phyloP scores from a whole-genome alignment of 2,797 vertebrate species.

The Scolopax bukidnonensis region DNA sequence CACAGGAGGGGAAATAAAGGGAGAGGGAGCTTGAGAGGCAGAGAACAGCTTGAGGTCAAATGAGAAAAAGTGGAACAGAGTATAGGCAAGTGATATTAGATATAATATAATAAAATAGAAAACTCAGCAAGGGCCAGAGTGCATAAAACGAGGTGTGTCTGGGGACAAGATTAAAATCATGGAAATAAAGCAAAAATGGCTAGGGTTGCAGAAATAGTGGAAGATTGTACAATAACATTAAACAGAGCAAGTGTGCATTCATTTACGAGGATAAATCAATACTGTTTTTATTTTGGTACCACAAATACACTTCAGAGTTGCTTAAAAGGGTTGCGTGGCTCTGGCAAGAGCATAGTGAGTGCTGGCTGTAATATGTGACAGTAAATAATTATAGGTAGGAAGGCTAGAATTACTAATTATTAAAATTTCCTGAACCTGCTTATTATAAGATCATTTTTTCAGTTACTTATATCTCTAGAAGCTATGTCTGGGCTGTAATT shows the following conservation, averaged over 20 bases:
- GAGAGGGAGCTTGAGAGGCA: background rate
- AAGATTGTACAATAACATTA: background rate
- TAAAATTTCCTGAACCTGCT: background rate
- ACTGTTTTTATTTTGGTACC: background rate
- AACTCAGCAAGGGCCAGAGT: background rate
- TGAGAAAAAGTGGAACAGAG: background rate
- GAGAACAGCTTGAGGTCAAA: background rate
- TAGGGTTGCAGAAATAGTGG: background rate
- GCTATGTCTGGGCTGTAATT: background rate
- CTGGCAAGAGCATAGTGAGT: background rate
- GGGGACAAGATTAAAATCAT: background rate
- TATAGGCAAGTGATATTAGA: background rate
- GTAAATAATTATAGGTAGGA: background rate
- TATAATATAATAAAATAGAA: background rate
- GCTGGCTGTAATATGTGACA: background rate
- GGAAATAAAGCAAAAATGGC: background rate
- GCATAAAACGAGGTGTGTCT: background rate
- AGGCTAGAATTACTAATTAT: background rate
- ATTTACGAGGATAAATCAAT: background rate
- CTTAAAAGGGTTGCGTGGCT: background rate
- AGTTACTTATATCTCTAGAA: background rate
- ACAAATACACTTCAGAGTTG: background rate
- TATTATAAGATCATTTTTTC: background rate
- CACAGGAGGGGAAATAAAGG: background rate
- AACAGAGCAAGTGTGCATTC: background rate